Evolutionary conservation across 2,113 vertebrate genomes (phyloP).

Genomic region (Henicopernis longicauda): DNA sequence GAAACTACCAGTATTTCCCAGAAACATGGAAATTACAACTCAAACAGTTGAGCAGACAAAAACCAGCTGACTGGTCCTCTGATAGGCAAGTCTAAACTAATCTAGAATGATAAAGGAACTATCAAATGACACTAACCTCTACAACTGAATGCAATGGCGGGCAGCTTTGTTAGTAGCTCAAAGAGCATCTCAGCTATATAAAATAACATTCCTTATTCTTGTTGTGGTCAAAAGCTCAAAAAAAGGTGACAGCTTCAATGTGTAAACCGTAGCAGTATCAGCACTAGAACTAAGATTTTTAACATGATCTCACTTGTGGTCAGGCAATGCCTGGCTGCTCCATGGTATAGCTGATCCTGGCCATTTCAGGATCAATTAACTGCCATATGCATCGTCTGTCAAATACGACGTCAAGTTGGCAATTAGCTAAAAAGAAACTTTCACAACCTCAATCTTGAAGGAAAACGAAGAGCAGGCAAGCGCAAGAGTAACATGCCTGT

Average conservation of each 20-base stretch:
- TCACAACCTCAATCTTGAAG: not conserved
- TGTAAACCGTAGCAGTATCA: not conserved
- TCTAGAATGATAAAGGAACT: not conserved
- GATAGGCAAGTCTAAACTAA: not conserved
- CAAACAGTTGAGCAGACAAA: not conserved
- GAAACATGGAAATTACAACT: not conserved
- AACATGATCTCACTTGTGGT: not conserved
- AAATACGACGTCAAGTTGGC: not conserved
- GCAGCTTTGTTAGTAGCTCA: not conserved
- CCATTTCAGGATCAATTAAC: not conserved
- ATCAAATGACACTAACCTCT: not conserved
- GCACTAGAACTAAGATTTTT: not conserved
- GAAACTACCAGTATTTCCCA: not conserved
- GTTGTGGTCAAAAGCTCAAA: not conserved
- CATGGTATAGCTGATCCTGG: not conserved
- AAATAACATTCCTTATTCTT: not conserved
- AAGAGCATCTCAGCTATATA: not conserved
- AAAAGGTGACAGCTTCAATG: not conserved
- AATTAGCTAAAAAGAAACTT: not conserved
- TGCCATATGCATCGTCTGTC: not conserved
- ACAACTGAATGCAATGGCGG: not conserved
- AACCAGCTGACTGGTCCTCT: not conserved
- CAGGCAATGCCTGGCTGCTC: not conserved
- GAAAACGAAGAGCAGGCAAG: not conserved
- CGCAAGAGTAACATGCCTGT: not conserved